Percentiles rank a stretch among this genome's conserved stretches.
phyloP scores from a whole-genome alignment of 2,888 invertebrate species.

The Temnothorax unifasciatus region DNA sequence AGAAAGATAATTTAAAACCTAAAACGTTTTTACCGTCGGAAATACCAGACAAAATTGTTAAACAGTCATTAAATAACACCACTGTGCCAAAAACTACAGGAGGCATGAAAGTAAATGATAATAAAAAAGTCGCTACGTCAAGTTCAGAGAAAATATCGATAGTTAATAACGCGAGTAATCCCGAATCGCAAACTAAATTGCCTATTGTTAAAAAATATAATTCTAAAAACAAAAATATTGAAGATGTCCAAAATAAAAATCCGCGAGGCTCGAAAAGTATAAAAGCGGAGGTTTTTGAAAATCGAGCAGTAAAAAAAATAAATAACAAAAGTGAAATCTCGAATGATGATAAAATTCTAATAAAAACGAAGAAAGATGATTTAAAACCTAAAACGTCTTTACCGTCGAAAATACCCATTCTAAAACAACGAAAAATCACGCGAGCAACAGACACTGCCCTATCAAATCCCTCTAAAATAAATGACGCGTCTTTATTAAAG shows the following conservation, averaged over 20 bases:
- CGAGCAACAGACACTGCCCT: neutral
- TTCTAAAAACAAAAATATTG: constrained; percentile 3
- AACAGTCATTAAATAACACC: neutral
- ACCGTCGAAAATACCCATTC: constrained; percentile 66
- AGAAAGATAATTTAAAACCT: neutral
- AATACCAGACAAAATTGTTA: neutral
- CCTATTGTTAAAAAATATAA: neutral
- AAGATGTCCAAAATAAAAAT: constrained; percentile 8
- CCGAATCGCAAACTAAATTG: neutral
- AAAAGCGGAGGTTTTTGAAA: neutral
- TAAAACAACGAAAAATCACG: constrained; percentile 33
- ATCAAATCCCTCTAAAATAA: neutral
- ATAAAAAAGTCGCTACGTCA: neutral
- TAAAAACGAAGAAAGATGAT: neutral
- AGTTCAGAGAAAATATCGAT: neutral
- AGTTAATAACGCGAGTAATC: constrained; percentile 9
- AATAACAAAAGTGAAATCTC: neutral
- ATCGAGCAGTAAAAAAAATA: neutral
- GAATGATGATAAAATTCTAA: neutral
- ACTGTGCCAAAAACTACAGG: neutral
- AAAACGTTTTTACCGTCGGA: constrained; percentile 49
- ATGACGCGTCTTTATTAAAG: neutral
- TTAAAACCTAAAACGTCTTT: constrained; percentile 41
- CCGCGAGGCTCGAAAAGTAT: neutral
- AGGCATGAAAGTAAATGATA: neutral